phyloP scores from a whole-genome alignment of 2,888 invertebrate species.

The Xestia sexstrigata region DNA sequence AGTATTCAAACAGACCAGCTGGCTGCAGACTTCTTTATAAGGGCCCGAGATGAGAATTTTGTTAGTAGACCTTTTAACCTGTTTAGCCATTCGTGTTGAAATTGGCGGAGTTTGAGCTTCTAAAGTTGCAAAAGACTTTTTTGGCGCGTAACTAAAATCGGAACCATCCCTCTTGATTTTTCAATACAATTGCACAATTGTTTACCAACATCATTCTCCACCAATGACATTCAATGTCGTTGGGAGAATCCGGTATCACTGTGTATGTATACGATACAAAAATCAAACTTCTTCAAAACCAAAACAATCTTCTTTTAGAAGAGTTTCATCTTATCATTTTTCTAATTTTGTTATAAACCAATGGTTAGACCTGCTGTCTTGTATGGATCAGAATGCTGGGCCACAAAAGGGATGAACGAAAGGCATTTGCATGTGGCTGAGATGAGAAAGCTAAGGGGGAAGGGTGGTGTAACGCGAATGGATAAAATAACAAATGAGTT shows the following conservation, averaged over 20 bases:
- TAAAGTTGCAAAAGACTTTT: neutral
- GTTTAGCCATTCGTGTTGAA: neutral
- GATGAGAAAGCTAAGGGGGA: too few relatives aligned
- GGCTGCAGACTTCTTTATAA: conserved; percentile 76
- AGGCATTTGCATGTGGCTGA: too few relatives aligned
- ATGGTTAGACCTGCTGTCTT: too few relatives aligned
- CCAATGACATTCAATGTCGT: too few relatives aligned
- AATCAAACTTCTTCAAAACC: neutral
- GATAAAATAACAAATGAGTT: too few relatives aligned
- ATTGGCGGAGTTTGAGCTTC: neutral
- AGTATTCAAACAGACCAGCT: conserved; percentile 71
- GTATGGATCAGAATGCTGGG: too few relatives aligned
- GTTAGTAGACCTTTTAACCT: conserved; percentile 72
- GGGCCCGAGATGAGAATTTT: conserved; percentile 75
- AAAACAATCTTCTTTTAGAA: too few relatives aligned
- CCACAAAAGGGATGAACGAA: too few relatives aligned
- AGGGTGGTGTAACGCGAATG: too few relatives aligned
- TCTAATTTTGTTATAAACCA: too few relatives aligned
- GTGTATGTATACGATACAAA: neutral
- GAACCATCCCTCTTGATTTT: neutral
- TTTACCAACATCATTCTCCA: neutral
- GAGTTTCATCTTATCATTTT: too few relatives aligned
- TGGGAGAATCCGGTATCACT: neutral
- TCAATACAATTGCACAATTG: neutral
- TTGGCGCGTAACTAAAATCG: neutral